Evolutionary conservation across 2,888 invertebrate genomes (phyloP).

Genomic region (Tetragonisca angustula): DNA sequence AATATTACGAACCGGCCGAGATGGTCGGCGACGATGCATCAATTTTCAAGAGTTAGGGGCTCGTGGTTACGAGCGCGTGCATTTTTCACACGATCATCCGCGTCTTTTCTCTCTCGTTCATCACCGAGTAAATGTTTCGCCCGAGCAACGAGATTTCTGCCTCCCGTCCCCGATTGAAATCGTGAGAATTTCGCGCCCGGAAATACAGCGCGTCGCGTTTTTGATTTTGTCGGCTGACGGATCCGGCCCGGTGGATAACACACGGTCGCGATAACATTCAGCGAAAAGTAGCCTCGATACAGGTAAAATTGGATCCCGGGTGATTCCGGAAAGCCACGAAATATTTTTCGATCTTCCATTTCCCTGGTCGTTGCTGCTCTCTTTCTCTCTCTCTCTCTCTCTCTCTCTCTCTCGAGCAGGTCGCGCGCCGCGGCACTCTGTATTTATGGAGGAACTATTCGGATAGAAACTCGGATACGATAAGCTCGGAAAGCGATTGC

Average conservation of each 20-base stretch:
- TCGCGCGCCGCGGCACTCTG: slow-evolving; percentile 25
- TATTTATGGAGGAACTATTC: slow-evolving; percentile 61
- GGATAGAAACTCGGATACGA: slow-evolving; percentile 48
- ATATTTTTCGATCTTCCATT: slow-evolving; percentile 53
- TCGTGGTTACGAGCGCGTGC: too few species aligned
- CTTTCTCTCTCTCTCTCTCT: too few species aligned
- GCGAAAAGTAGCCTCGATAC: slow-evolving; percentile 45
- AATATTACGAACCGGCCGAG: too few species aligned
- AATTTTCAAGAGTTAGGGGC: too few species aligned
- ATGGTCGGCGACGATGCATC: too few species aligned
- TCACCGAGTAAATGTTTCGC: not conserved
- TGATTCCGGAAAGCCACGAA: slow-evolving; percentile 52
- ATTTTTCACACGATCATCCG: slow-evolving; percentile 33
- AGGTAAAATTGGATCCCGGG: slow-evolving; percentile 48
- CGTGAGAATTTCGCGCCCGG: not conserved
- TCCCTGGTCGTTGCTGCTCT: slow-evolving; percentile 20
- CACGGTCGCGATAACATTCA: slow-evolving; percentile 54
- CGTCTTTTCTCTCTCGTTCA: slow-evolving; percentile 4
- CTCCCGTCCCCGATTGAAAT: not conserved
- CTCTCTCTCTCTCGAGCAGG: not conserved
- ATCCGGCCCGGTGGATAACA: not conserved
- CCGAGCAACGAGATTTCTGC: not conserved
- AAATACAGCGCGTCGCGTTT: not conserved
- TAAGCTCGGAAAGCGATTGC: slow-evolving; percentile 51
- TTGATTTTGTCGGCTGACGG: not conserved